Evolutionary conservation across 2,113 vertebrate genomes (phyloP).

Genomic region (Passer montanus): DNA sequence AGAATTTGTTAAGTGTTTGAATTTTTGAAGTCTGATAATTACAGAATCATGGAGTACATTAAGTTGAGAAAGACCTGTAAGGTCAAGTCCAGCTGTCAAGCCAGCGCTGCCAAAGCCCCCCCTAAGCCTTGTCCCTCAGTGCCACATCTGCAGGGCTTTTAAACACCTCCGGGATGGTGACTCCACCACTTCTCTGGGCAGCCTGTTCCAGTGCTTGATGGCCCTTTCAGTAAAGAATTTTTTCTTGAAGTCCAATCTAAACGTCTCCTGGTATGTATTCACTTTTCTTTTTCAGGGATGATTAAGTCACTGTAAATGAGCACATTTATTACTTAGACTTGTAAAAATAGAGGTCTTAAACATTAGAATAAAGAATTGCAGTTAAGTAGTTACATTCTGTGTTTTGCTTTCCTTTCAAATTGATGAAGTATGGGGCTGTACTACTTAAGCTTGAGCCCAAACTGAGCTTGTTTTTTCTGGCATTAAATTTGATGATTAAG

Average conservation of each 20-base stretch:
- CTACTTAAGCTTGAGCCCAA: background rate
- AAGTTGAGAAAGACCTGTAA: background rate
- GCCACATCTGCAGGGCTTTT: background rate
- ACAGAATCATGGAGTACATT: background rate
- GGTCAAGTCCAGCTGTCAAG: background rate
- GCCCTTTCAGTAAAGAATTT: background rate
- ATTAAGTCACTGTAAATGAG: background rate
- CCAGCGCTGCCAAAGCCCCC: background rate
- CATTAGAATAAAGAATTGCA: background rate
- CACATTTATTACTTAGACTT: background rate
- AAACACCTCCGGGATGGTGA: background rate
- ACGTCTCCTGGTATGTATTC: background rate
- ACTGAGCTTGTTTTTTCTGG: background rate
- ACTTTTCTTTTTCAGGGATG: background rate
- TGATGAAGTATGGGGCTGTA: background rate
- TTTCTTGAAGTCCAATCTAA: background rate
- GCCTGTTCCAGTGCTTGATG: background rate
- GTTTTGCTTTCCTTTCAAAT: background rate
- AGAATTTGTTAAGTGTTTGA: background rate
- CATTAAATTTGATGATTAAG: background rate
- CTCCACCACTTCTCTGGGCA: background rate
- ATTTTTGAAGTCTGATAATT: background rate
- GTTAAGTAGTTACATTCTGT: background rate
- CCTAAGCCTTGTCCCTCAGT: background rate
- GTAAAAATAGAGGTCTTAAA: background rate